phyloP scores from a whole-genome alignment of 2,888 invertebrate genomes.

The Craniophora ligustri region DNA sequence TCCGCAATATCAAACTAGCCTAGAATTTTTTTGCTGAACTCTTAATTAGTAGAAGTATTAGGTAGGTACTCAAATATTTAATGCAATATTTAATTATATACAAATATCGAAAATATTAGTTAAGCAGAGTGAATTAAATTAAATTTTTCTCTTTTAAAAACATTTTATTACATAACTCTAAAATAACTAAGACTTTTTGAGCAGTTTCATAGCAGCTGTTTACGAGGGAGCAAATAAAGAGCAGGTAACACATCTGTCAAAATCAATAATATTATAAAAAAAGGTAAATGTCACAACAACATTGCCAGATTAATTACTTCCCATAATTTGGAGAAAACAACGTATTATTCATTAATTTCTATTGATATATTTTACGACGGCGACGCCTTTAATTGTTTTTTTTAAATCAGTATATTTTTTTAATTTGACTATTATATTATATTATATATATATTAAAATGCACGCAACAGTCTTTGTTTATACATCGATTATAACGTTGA shows the following conservation, averaged over 20 bases:
- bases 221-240: not conserved
- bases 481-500: conserved; percentile 23
- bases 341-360: too few species aligned
- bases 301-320: conserved; percentile 32
- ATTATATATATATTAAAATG: too few species aligned
- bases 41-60: not conserved
- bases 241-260: conserved; percentile 32
- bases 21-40: not conserved
- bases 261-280: conserved; percentile 40
- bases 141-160: not conserved
- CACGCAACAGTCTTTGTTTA: conserved; percentile 11
- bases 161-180: not conserved
- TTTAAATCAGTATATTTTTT: too few species aligned
- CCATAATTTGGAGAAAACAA: conserved; percentile 2
- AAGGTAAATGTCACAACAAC: conserved; percentile 1
- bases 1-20: too few species aligned
- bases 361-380: too few species aligned
- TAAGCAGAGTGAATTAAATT: not conserved
- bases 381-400: too few species aligned
- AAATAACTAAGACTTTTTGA: not conserved
- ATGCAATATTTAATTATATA: not conserved
- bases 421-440: not conserved
- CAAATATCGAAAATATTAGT: conserved; percentile 11
- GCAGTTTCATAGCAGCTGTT: not conserved
- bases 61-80: too few species aligned